Evolutionary conservation across 2,888 invertebrate species (phyloP).

Genomic region (Leptothorax acervorum): DNA sequence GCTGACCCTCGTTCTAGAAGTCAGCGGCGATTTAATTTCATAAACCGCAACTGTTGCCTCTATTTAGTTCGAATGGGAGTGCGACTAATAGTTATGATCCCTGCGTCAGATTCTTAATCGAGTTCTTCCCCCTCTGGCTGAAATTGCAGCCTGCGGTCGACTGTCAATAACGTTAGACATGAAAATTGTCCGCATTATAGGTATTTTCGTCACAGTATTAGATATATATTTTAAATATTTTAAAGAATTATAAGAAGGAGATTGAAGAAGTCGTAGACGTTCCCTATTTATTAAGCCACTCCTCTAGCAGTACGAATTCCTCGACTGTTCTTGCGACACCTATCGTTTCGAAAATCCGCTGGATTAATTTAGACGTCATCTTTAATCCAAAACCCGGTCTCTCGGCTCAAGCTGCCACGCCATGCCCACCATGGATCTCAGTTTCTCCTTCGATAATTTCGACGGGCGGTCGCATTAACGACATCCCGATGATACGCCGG

Average conservation of each 20-base stretch:
- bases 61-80: constrained; percentile 82
- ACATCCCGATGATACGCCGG: constrained; percentile 79
- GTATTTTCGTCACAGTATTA: neutral
- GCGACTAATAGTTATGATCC: constrained; percentile 82
- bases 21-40: constrained; percentile 84
- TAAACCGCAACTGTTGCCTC: constrained; percentile 85
- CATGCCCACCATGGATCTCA: neutral
- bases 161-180: constrained; percentile 14
- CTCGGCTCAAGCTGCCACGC: neutral
- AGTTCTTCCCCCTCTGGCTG: constrained; percentile 31
- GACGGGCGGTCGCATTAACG: constrained; percentile 82
- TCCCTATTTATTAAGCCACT: constrained; percentile 20
- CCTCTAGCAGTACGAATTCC: constrained; percentile 7
- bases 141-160: constrained; percentile 43
- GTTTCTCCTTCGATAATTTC: constrained; percentile 79
- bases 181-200: constrained; percentile 1
- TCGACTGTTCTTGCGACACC: constrained; percentile 21
- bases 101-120: constrained; percentile 71
- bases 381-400: constrained; percentile 45
- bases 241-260: neutral
- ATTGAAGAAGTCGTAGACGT: neutral
- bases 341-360: neutral
- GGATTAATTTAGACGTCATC: constrained; percentile 54
- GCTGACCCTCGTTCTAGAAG: constrained; percentile 76
- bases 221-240: neutral